These are phyloP conservation scores for Drosophila anomalipes DNA, from an alignment of 2,888 invertebrate species.

Conservation along the genomic window DNA sequence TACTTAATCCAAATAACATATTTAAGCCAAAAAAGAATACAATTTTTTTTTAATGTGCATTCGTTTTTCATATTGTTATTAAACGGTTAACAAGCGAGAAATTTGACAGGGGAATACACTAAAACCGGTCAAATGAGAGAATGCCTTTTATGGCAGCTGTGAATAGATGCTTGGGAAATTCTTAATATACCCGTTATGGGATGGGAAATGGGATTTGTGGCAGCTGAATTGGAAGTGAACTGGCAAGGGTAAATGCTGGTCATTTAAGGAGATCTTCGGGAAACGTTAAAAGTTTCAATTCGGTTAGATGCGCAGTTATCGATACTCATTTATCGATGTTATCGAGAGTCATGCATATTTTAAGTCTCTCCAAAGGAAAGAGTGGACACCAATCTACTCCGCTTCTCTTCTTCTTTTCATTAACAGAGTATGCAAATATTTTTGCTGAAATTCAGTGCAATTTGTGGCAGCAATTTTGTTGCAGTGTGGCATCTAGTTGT, in stretches of 20 bases:
- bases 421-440: not conserved
- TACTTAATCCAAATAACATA: not conserved
- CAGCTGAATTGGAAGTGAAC: not conserved
- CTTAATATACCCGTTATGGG: not conserved
- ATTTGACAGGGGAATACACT: not conserved
- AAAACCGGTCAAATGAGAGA: not conserved
- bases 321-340: not conserved
- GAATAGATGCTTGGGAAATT: not conserved
- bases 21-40: not conserved
- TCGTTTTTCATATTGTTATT: rapidly evolving
- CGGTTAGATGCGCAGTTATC: not conserved
- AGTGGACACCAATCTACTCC: not conserved
- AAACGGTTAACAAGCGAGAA: not conserved
- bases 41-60: not conserved
- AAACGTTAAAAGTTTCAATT: not conserved
- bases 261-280: not conserved
- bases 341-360: not conserved
- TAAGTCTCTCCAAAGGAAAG: not conserved
- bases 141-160: not conserved
- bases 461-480: not conserved
- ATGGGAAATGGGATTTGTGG: not conserved
- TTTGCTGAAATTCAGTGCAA: not conserved
- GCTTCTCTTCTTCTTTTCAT: not conserved
- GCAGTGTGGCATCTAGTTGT: not conserved
- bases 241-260: no score